These are phyloP conservation scores for Penaeus chinensis DNA, from an alignment of 1,140 invertebrate species.

Conservation along the genomic window DNA sequence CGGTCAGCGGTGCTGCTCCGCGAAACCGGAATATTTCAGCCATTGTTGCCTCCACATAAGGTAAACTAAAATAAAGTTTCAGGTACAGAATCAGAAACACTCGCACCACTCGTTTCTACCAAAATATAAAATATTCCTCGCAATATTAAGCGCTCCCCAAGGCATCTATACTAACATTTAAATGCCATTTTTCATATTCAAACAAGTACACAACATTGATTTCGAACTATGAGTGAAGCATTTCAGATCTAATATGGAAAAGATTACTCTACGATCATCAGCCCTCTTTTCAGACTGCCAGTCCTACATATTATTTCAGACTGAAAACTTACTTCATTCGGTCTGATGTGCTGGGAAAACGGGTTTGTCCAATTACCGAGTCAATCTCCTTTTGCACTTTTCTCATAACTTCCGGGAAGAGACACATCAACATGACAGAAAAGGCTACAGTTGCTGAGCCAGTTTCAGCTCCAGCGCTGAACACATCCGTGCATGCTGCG, in stretches of 20 bases:
- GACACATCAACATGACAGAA: conserved; percentile 72
- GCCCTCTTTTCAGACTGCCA: too few relatives aligned
- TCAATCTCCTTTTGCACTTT: conserved; percentile 90
- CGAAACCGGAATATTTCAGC: conserved; percentile 37
- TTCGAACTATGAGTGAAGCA: too few relatives aligned
- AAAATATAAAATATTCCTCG: too few relatives aligned
- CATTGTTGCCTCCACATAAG: conserved; percentile 30
- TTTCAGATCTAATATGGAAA: too few relatives aligned
- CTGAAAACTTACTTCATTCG: neutral
- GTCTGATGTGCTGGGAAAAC: conserved; percentile 82
- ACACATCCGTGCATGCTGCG: conserved; percentile 69
- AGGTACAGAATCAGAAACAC: too few relatives aligned
- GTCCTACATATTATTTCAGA: too few relatives aligned
- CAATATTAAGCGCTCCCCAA: too few relatives aligned
- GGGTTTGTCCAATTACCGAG: conserved; percentile 80
- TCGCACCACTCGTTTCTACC: too few relatives aligned
- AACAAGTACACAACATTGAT: too few relatives aligned
- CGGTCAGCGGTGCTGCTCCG: conserved; percentile 22
- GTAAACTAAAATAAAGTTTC: conserved; percentile 78
- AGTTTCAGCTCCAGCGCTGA: conserved; percentile 70
- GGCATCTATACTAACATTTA: too few relatives aligned
- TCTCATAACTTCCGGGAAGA: conserved; percentile 84
- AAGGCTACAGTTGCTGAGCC: conserved; percentile 26
- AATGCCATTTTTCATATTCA: too few relatives aligned
- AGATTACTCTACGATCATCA: too few relatives aligned